phyloP scores from a whole-genome alignment of 2,888 invertebrate species.

The Hypolimnas misippus region DNA sequence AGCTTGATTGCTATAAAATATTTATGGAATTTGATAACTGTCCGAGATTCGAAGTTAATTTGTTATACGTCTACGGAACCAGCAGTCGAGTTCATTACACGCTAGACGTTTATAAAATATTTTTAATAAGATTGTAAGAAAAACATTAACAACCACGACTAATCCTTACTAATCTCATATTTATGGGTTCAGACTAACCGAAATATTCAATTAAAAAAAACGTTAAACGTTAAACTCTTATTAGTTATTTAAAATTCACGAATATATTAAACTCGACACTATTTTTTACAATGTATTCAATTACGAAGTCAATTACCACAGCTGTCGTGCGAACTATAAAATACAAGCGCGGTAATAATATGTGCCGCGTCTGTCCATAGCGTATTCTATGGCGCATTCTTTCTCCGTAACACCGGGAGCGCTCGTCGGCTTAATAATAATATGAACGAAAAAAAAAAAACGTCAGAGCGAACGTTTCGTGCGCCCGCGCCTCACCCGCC shows the following conservation, averaged over 20 bases:
- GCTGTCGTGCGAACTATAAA: conserved; percentile 42
- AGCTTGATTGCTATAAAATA: conserved; percentile 74
- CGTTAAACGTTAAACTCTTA: not conserved
- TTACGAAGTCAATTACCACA: conserved; percentile 43
- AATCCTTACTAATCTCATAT: conserved; percentile 37
- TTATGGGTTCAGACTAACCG: conserved; percentile 16
- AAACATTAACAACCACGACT: conserved; percentile 27
- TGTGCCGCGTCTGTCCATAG: conserved; percentile 63
- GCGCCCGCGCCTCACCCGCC: conserved; percentile 63
- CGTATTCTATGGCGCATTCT: conserved; percentile 76
- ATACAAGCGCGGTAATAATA: conserved; percentile 39
- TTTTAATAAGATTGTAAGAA: conserved; percentile 40
- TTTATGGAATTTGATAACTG: conserved; percentile 62
- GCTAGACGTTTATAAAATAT: conserved; percentile 27
- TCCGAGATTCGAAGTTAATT: conserved; percentile 30
- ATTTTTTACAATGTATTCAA: conserved; percentile 41
- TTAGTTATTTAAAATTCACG: conserved; percentile 18
- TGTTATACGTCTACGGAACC: conserved; percentile 18
- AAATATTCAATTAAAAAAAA: conserved; percentile 6
- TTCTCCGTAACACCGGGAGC: conserved; percentile 83
- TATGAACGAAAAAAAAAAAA: conserved; percentile 78
- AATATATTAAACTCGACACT: conserved; percentile 21
- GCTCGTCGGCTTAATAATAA: conserved; percentile 78
- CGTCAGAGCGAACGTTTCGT: conserved; percentile 69
- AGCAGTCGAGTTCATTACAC: conserved; percentile 27